Evolutionary conservation across 2,797 vertebrate genomes (phyloP).

Genomic region (Hemibagrus guttatus): DNA sequence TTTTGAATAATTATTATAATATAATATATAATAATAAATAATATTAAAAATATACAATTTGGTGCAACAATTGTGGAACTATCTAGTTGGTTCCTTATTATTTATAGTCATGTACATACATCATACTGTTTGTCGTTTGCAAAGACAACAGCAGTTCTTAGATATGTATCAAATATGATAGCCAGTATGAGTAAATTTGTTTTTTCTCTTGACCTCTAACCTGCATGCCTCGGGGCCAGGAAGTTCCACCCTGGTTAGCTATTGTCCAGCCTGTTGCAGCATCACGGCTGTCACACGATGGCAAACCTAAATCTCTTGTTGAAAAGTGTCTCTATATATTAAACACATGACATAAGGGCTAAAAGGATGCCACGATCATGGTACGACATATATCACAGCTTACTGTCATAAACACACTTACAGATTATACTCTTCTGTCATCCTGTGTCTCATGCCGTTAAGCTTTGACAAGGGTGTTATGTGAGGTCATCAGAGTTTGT

Average conservation of each 20-base stretch:
- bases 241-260: conserved; percentile 77
- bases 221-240: conserved; percentile 72
- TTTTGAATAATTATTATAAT: too few relatives aligned
- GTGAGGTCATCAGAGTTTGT: conserved; percentile 41
- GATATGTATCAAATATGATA: conserved; percentile 41
- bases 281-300: conserved; percentile 59
- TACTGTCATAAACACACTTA: conserved; percentile 41
- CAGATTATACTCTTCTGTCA: conserved; percentile 43
- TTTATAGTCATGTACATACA: not conserved
- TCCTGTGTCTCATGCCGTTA: conserved; percentile 28
- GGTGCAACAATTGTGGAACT: not conserved
- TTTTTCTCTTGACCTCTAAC: conserved; percentile 68
- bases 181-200: conserved; percentile 58
- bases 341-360: conserved; percentile 29
- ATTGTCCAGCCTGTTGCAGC: conserved; percentile 71
- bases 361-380: conserved; percentile 22
- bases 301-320: conserved; percentile 45
- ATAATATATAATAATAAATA: too few relatives aligned
- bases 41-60: not conserved
- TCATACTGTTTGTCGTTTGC: not conserved
- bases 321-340: conserved; percentile 44
- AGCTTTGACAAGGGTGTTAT: conserved; percentile 30
- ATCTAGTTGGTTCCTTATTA: not conserved
- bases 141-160: conserved; percentile 42
- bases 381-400: conserved; percentile 19